Conservation (phyloP, 2,888 invertebrate species). For the Drosophila nigricruria region DNA sequence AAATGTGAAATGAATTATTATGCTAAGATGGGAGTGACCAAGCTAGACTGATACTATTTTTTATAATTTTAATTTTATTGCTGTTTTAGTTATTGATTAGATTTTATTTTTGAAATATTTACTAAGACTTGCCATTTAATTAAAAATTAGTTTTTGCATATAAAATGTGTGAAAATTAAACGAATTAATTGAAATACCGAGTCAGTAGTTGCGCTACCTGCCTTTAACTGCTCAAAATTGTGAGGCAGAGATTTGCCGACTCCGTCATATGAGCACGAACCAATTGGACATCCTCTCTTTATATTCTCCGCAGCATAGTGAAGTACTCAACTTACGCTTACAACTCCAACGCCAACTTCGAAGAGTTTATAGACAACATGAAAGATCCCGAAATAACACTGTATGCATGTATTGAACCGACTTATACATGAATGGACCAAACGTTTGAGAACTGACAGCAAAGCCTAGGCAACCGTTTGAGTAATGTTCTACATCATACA, state of each 20-base stretch:
- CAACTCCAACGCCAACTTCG: too few species aligned
- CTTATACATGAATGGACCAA: background rate
- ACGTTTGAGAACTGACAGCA: background rate
- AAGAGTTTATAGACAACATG: too few species aligned
- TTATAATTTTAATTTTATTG: too few species aligned
- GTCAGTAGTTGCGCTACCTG: too few species aligned
- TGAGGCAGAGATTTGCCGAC: too few species aligned
- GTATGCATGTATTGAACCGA: background rate
- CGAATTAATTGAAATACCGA: too few species aligned
- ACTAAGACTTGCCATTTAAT: background rate
- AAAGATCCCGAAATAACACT: background rate
- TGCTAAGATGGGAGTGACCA: background rate
- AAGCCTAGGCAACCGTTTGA: accelerated
- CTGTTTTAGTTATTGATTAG: background rate
- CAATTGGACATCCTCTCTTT: too few species aligned
- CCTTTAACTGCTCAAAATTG: too few species aligned
- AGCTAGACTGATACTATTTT: background rate
- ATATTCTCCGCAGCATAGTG: too few species aligned
- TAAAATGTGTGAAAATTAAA: too few species aligned
- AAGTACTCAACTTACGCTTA: too few species aligned
- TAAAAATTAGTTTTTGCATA: background rate
- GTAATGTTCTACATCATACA: background rate
- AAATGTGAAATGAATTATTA: background rate
- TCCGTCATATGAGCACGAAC: too few species aligned
- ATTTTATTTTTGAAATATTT: background rate